Evolutionary conservation across 2,888 invertebrate species (phyloP), one percentile per base, ranked within the genome.

Genomic region (Ectemnius cavifrons): DNA sequence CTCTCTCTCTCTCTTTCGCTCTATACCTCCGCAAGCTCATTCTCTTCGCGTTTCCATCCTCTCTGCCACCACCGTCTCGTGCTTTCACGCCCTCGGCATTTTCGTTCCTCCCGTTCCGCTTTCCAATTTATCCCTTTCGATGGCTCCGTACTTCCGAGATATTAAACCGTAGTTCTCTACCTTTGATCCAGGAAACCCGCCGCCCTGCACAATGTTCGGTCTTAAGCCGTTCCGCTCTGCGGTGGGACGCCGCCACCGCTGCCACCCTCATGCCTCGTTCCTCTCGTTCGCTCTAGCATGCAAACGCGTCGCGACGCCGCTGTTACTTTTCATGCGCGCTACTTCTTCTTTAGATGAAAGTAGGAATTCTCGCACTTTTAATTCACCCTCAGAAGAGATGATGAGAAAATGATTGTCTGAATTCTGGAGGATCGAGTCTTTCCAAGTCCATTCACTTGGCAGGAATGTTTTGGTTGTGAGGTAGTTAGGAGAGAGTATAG

Each of bases 71-170:
- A 37, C 8, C 37, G 37, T 37, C 47, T 59, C 63, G 74, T 46
- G 78, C 77, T 75, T 79, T 79, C 78, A 72, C 78, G 75, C 78
- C 74, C 78, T 67, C 69, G 71, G 69, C 77, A 66, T 49, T 77
- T 77, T 74, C 77, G 68, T 71, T 49, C 63, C 66, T 28, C 63
- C 57, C 66, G 47, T 71, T 72, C 71, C 72, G 74, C 74, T 71
- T 75, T 81, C 75, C 79, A 81, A 81, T 81, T 81, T 81, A 75
- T 81, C 78, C 81, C 74, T 79, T 75, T 75, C 76, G 59, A 58
- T 62, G 65, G 49, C 56, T 69, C 58, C 28, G 57, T 67, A 71
- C 73, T 73, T 76, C 76, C 74, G 76, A 74, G 74, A 81, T 81
- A 80, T 81, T 82, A 81, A 77, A 74, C 75, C 75, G 70, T 66